Base-by-base conservation (phyloP, 1,140 invertebrate genomes). In the Ganaspis sp. region DNA sequence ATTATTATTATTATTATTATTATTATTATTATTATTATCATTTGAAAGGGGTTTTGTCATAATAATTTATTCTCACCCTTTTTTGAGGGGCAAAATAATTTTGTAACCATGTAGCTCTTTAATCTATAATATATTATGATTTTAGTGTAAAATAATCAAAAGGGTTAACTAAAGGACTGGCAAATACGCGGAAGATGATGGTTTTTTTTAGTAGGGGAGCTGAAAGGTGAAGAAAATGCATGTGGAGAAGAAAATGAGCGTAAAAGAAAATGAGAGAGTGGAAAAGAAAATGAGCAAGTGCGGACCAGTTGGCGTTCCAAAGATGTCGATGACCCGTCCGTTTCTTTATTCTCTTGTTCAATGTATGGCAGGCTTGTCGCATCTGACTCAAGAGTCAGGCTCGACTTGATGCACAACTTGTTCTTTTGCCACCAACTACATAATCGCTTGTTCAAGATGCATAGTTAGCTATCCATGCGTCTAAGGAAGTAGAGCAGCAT, bases 301-400 rank as follows among this genome's bases (percentile, higher is more conserved):
- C 21, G 19, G 53, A 58, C 53, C 53, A 58, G 53, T 58, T 58
- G 21, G 23, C 53, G 53, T 58, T 58, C 53, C 53, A 26, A 58
- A 58, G 53, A 58, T 58, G 53, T 58, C 53, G 53, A 58, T 58
- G 53, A 58, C 53, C 53, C 53, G 53, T 58, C 12, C 53, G 19
- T 58, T 58, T 58, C 53, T 58, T 58, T 58, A 26, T 58, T 58
- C 53, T 58, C 53, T 26, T 58, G 2, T 58, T 58, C 19, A 26
- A 58, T 58, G 21, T 58, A 58, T 58, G 53, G 21, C 53, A 26
- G 53, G 53, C 53, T 58, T 58, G 53, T 58, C 53, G 53, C 53
- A 58, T 58, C 54, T 9, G 21, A 58, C 23, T 58, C 54, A 26
- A 58, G 54, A 58, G 23, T 29, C 21, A 58, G 54, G 19, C 23